A percentile compares a stretch with the other conserved stretches of the same genome.
These are phyloP conservation scores for Stomatorhinus walkeri DNA, from an alignment of 2,797 vertebrate genomes.

Conservation along the genomic window DNA sequence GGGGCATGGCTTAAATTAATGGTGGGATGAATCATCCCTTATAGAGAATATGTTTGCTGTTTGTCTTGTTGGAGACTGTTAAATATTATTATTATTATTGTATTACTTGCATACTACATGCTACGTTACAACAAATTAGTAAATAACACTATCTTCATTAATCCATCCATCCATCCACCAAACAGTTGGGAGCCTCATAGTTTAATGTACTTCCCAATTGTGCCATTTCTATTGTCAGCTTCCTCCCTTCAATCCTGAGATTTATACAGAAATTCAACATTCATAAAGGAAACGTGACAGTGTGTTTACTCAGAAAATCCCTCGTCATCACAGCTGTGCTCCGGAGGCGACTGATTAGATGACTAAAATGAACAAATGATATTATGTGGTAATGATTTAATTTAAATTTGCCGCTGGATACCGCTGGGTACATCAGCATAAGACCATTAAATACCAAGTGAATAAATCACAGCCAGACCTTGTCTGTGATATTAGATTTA, in stretches of 20 bases:
- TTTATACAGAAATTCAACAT: not conserved
- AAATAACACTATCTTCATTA: not conserved
- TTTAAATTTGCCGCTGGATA: conserved; percentile 4
- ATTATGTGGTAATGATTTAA: not conserved
- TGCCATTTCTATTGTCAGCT: not conserved
- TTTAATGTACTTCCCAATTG: not conserved
- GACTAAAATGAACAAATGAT: not conserved
- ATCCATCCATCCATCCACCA: not conserved
- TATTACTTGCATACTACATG: not conserved
- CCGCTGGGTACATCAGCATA: not conserved
- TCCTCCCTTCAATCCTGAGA: not conserved
- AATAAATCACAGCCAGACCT: not conserved
- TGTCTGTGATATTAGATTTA: not conserved
- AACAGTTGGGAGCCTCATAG: not conserved
- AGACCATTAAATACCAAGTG: not conserved
- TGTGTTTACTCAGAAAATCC: not conserved
- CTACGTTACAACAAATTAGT: not conserved
- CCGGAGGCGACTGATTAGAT: not conserved
- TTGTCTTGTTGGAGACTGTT: not conserved
- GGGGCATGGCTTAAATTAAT: not conserved
- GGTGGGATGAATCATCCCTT: not conserved
- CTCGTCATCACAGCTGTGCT: not conserved
- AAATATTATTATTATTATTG: not conserved
- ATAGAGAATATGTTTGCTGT: not conserved
- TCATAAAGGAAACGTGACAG: not conserved